phyloP scores from a whole-genome alignment of 2,888 invertebrate species.

The Rhingia campestris region DNA sequence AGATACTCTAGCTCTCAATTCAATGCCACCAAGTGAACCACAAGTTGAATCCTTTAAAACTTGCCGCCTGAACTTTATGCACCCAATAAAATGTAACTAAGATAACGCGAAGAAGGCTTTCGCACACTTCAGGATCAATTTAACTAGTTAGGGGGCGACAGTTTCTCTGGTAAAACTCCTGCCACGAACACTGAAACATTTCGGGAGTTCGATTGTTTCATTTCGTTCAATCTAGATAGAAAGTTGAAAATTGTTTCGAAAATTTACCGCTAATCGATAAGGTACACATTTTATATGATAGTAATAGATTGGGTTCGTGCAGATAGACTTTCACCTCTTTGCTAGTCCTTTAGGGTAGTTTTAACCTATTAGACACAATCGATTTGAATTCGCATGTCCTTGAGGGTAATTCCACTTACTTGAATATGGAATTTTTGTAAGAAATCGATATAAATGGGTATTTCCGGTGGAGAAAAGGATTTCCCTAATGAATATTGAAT shows the following conservation, averaged over 20 bases:
- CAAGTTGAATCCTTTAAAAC: conserved; percentile 47
- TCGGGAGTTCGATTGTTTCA: conserved; percentile 36
- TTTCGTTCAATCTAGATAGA: conserved; percentile 36
- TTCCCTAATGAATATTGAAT: conserved; percentile 13
- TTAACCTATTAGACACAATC: not conserved
- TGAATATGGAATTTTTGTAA: not conserved
- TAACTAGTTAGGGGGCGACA: not conserved
- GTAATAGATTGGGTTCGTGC: not conserved
- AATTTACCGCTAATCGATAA: conserved; percentile 44
- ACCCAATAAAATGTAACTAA: conserved; percentile 40
- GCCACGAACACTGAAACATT: not conserved
- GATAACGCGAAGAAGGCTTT: conserved; percentile 21
- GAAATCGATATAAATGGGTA: conserved; percentile 10
- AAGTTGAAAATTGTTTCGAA: conserved; percentile 52
- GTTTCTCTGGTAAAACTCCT: not conserved
- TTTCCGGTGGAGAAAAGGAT: conserved; percentile 3
- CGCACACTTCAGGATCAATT: conserved; percentile 12
- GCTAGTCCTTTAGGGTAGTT: not conserved
- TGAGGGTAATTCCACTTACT: not conserved
- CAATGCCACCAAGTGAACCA: conserved; percentile 16
- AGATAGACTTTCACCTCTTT: not conserved
- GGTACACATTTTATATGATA: not conserved
- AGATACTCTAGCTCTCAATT: too few relatives aligned
- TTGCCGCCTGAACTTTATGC: conserved; percentile 41
- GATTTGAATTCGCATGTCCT: conserved; percentile 16